Base-by-base conservation (phyloP, 2,888 invertebrate species). In the Drosophila formosana region DNA sequence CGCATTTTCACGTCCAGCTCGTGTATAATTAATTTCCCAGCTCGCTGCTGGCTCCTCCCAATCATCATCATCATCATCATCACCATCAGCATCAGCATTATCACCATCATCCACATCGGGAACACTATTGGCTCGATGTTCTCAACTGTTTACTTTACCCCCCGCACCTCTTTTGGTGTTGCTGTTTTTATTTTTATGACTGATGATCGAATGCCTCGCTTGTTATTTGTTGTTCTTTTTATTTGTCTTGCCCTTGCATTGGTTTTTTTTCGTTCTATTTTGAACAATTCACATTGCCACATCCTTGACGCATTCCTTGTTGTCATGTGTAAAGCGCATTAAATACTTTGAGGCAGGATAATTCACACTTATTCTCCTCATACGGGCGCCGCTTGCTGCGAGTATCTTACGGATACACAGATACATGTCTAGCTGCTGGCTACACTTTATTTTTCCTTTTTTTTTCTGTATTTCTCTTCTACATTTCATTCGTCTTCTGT, bases 291-390 rank as follows among this genome's bases (percentile, higher is more conserved):
- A 18, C 30, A 57, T 46, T 60, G 25, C 51, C 62, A 8, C 39
- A 45, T 39, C 45, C 52, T 37, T 39, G 37, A 23, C 30, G 26
- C 56, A n/a, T 62, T 58, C 25, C 47, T 41, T 61, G 58, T 62
- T 70, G 75, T 51, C 85, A 78, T 82, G 78, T 82, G 89, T 80
- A 77, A 82, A 82, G 83, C 84, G 84, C 87, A 88, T 84, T 84
- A 84, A 84, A 89, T 84, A 89, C 84, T 84, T 89, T 86, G 67
- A 79, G 89, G 83, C 87, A 77, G 89, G 89, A 83, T 83, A 83
- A 88, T 89, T 83, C 83, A 83, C 83, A 83, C 88, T 68, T 82
- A 45, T 66, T 45, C 46, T 50, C 41, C 34, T 46, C 55, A 25
- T 7, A 28, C 3, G 13, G 30, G 50, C 56, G 26, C 23, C 43